Evolutionary conservation across 2,888 invertebrate species (phyloP), one percentile per base, ranked within the genome.

Genomic region (Eilema sororculum): DNA sequence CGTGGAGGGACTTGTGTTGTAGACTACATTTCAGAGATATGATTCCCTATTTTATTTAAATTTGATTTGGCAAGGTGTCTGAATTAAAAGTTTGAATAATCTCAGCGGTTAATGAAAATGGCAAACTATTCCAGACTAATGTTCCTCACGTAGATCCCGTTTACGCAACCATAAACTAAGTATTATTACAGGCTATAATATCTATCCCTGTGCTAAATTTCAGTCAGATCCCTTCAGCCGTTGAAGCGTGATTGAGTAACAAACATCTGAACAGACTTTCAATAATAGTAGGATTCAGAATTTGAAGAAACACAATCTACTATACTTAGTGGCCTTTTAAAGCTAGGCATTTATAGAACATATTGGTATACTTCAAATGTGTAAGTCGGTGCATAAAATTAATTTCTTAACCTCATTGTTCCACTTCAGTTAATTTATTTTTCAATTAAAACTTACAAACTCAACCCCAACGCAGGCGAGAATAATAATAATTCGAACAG

Each of bases 1-100:
- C 70, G 46, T 63, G 52, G 52, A 69, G 71, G 59, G 66, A 67
- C 65, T 73, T 66, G 72, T 67, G 74, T 78, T 67, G 46, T 28
- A 28, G 10, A 52, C 8, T 3, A n/a, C 24, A 71, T 65, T 57
- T 65, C 16, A 28, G 28, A 64, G 12, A 30, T 28, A 30, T 28
- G 25, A 41, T 41, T 62, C 20, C 10, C 61, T 24, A 24, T 22
- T 52, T 52, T 52, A 52, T 52, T 52, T 52, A 52, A 52, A 52
- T 52, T n/a, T 9, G 0, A 52, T 52, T 52, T 52, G n/a, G n/a
- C n/a, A 52, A 52, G 8, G 0, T 8, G 2, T 52, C n/a, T n/a
- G n/a, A 52, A n/a, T 52, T 8, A n/a, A 52, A 52, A 52, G 46
- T 46, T 46, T 20, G 4, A 46, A 46, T 0, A 46, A 41, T 5